Conservation (phyloP, 1,140 invertebrate species). For the Phortica variegata region DNA sequence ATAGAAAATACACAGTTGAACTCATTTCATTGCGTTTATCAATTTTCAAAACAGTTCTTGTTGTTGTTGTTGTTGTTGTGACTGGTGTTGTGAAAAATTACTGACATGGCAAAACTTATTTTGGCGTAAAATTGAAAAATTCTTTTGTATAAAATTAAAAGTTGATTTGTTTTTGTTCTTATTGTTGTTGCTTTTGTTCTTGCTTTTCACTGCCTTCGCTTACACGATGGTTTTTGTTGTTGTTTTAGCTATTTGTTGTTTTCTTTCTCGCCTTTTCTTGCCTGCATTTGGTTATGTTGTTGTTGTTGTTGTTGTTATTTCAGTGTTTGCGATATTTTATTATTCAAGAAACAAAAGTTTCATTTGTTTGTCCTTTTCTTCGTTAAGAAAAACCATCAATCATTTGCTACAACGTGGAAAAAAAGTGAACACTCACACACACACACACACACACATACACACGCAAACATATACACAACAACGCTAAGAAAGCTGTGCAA, state of each 20-base stretch:
- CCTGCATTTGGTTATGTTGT: no score
- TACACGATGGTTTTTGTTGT: slow-evolving; percentile 6
- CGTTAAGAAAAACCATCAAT: slow-evolving; percentile 51
- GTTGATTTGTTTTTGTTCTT: slow-evolving; percentile 35
- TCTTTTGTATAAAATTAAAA: slow-evolving; percentile 51
- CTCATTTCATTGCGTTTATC: no score
- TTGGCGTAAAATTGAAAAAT: slow-evolving; percentile 57
- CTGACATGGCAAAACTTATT: slow-evolving; percentile 52
- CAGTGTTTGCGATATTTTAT: slow-evolving; percentile 46
- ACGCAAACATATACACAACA: no score
- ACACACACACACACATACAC: no score
- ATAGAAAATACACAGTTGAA: no score
- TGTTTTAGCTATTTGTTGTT: slow-evolving; percentile 6
- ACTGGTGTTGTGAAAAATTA: slow-evolving; percentile 41
- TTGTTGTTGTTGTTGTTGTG: not conserved
- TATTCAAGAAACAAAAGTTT: slow-evolving; percentile 55
- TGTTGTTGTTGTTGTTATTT: not conserved
- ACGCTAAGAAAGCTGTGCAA: no score
- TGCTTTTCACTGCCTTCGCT: not conserved
- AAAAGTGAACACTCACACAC: no score
- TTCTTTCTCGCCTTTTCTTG: not conserved
- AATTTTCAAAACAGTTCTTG: not conserved
- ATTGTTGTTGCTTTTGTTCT: slow-evolving; percentile 2
- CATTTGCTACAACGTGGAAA: slow-evolving; percentile 26
- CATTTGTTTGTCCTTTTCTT: slow-evolving; percentile 46